These are phyloP conservation scores for Oplegnathus fasciatus DNA, from an alignment of 2,113 vertebrate genomes.

Conservation along the genomic window DNA sequence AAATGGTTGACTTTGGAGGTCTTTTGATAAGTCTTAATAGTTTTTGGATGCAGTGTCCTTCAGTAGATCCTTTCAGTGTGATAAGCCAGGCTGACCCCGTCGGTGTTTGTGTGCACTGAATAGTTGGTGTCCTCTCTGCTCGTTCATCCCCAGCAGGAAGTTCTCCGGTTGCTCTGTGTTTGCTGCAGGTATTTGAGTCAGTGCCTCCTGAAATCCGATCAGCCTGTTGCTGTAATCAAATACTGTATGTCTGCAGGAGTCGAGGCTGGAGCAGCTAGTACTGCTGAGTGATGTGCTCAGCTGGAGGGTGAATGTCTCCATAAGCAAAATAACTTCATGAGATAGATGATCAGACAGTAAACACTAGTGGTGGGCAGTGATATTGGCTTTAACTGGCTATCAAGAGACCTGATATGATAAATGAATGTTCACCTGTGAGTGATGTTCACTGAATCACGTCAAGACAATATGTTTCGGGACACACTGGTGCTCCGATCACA, in stretches of 20 bases:
- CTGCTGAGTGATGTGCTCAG: constrained; percentile 79
- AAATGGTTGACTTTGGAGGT: neutral
- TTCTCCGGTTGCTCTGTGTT: constrained; percentile 56
- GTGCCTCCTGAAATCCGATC: constrained; percentile 76
- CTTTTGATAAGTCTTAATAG: neutral
- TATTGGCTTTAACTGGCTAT: neutral
- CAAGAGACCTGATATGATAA: neutral
- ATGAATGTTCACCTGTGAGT: neutral
- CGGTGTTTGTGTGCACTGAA: constrained; percentile 3
- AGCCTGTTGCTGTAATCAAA: constrained; percentile 77
- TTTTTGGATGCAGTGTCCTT: neutral
- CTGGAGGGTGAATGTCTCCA: constrained; percentile 62
- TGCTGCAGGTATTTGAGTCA: constrained; percentile 68
- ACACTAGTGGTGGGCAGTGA: neutral
- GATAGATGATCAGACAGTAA: constrained; percentile 37
- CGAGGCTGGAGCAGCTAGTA: constrained; percentile 21
- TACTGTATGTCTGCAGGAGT: constrained; percentile 66
- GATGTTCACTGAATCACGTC: neutral
- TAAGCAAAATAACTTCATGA: constrained; percentile 39
- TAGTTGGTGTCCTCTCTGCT: constrained; percentile 20
- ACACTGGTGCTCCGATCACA: neutral
- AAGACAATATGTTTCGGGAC: neutral
- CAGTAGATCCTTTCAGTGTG: neutral
- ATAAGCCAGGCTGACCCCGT: constrained; percentile 1
- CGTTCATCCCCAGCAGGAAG: constrained; percentile 55